phyloP scores from a whole-genome alignment of 2,113 vertebrate species.

The Mormoops blainvillei region DNA sequence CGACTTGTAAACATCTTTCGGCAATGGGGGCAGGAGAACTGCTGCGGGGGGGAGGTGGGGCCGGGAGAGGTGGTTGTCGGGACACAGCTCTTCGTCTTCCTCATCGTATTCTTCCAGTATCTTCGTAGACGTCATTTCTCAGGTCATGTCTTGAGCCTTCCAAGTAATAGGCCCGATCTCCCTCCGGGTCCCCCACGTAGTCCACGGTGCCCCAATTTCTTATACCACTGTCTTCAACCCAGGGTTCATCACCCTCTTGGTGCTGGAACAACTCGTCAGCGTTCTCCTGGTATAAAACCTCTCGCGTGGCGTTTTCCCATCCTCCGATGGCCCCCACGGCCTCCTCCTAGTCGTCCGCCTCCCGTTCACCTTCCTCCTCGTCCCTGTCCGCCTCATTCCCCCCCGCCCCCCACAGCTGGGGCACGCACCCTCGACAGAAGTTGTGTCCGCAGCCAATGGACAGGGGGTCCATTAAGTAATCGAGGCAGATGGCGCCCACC shows the following conservation, averaged over 20 bases:
- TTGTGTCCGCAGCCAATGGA: conserved; percentile 77
- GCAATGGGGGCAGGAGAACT: conserved; percentile 78
- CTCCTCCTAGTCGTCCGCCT: not conserved
- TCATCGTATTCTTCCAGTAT: not conserved
- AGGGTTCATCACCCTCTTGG: not conserved
- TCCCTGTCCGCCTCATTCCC: not conserved
- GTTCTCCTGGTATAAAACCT: not conserved
- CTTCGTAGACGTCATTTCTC: not conserved
- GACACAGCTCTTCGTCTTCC: not conserved
- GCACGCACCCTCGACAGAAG: conserved; percentile 77
- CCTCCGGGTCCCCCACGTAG: not conserved
- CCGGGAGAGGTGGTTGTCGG: accelerated
- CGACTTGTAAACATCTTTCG: conserved; percentile 66
- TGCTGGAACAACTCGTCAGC: not conserved
- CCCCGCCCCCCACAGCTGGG: conserved; percentile 70
- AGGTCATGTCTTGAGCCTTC: conserved; percentile 45
- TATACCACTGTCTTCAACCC: not conserved
- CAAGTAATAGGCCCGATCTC: not conserved
- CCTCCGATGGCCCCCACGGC: not conserved
- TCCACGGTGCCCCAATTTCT: not conserved
- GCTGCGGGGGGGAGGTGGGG: not conserved
- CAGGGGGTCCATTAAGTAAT: conserved; percentile 75
- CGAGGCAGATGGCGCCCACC: conserved; percentile 75
- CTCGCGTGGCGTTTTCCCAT: not conserved
- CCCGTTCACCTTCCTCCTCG: not conserved